A percentile compares a stretch with the other conserved stretches of the same genome.
Conservation (phyloP, 1,140 invertebrate genomes). For the Drosophila sturtevanti region DNA sequence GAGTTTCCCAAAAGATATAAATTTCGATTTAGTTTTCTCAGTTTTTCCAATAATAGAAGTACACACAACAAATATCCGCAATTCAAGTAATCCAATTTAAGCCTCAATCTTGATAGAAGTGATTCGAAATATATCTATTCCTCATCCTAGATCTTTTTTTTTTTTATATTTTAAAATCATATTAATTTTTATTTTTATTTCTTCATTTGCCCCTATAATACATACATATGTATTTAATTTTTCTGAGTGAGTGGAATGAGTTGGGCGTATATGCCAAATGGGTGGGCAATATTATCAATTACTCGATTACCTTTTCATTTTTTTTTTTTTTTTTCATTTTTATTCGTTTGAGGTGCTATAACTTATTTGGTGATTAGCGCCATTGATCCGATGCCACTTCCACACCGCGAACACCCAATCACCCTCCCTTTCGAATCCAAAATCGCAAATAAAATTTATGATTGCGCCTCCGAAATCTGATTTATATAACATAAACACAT, state of each 20-base stretch:
- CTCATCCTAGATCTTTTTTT: no score
- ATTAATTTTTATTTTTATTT: no score
- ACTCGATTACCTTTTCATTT: not conserved
- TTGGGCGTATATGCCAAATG: not conserved
- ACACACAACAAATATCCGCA: no score
- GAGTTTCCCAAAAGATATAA: no score
- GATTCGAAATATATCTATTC: no score
- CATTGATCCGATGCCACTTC: constrained; percentile 22
- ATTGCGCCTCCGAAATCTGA: constrained; percentile 47
- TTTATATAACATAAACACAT: constrained; percentile 69
- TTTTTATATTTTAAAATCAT: no score
- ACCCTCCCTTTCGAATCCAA: constrained; percentile 18
- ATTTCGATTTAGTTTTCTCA: no score
- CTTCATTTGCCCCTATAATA: not conserved
- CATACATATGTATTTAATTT: not conserved
- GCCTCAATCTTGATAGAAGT: no score
- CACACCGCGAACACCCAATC: not conserved
- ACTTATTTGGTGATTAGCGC: constrained; percentile 60
- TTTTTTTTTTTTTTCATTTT: not conserved
- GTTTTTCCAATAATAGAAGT: no score
- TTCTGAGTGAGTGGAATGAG: constrained; percentile 5
- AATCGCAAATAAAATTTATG: constrained; percentile 67
- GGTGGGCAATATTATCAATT: constrained; percentile 1
- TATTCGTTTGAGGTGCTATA: constrained; percentile 4
- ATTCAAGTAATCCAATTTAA: no score